Percentiles rank a stretch among this genome's conserved stretches.
Evolutionary conservation across 2,113 vertebrate genomes (phyloP).

Genomic region (Crocuta crocuta): DNA sequence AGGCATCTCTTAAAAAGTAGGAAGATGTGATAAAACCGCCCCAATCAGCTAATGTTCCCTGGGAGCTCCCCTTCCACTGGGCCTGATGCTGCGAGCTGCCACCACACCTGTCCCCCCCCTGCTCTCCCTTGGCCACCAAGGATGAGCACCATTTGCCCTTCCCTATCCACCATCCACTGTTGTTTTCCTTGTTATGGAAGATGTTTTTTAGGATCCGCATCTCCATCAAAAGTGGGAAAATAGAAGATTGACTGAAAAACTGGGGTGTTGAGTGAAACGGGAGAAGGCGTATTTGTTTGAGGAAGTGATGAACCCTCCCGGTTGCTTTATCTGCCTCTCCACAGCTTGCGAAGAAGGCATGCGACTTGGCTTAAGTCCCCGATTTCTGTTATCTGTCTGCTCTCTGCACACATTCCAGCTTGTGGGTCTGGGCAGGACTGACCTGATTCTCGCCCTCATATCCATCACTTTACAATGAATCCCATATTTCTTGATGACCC

Average conservation of each 20-base stretch:
- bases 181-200: neutral
- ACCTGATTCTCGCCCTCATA: neutral
- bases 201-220: neutral
- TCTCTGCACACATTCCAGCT: neutral
- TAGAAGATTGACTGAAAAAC: neutral
- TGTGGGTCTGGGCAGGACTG: neutral
- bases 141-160: neutral
- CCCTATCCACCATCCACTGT: too few relatives aligned
- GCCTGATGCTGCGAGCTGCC: neutral
- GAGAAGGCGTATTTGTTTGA: neutral
- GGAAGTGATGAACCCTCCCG: neutral
- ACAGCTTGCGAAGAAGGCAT: too few relatives aligned
- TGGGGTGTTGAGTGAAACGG: neutral
- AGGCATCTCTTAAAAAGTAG: neutral
- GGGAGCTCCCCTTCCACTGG: neutral
- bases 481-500: neutral
- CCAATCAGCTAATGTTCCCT: neutral
- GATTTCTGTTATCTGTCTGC: too few relatives aligned
- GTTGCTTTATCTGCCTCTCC: rapidly evolving
- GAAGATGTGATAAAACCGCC: neutral
- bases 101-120: too few relatives aligned
- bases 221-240: neutral
- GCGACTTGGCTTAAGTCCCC: neutral
- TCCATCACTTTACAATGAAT: neutral
- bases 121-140: neutral